Base-by-base conservation (phyloP, 30 jellyfish, hydroid and myxozoan genomes). In the Chrysaora quinquecirrha region DNA sequence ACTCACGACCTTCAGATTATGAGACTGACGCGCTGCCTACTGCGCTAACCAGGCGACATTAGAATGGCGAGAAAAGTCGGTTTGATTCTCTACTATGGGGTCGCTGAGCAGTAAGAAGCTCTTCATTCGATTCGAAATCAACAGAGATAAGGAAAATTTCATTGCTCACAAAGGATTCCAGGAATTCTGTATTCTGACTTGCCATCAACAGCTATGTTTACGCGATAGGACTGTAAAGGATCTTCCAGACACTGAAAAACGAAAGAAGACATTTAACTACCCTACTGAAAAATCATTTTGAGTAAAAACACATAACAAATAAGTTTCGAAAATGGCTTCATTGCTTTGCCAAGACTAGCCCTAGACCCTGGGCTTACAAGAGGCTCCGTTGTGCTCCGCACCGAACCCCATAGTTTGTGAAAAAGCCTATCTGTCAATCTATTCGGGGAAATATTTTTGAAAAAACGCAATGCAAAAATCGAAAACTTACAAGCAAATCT, bases 1-100 rank as follows among this genome's bases (percentile, higher is more conserved):
- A 82, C 93, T 82, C 93, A 82, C 93, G 86, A 82, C 93, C 93
- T 82, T 82, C 93, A 82, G 93, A 68, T 82, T 82, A 82, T 82
- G 93, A 82, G 93, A 82, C 93, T 82, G 93, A 82, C 93, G 93
- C 93, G 93, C 93, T 82, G 73, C 93, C 93, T 82, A 82, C 86
- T 82, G 93, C 93, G 93, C 93, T 82, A 82, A 82, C 85, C 58
- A 82, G 93, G 93, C 93, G 24, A 4, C 19, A 25, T 3, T 3
- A 14, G 54, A 38, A 38, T 6, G 54, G 54, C 14, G 6, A 38
- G 54, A 38, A 38, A 38, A 3, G 6, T 38, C 14, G n/a, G n/a
- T n/a, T n/a, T n/a, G n/a, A n/a, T n/a, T n/a, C n/a, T n/a, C n/a
- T n/a, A n/a, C n/a, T n/a, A n/a, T n/a, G n/a, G n/a, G n/a, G n/a